A percentile compares a stretch with the other conserved stretches of the same genome.
These are phyloP conservation scores for Lepus oiostolus DNA, from an alignment of 2,797 vertebrate genomes.

Conservation along the genomic window DNA sequence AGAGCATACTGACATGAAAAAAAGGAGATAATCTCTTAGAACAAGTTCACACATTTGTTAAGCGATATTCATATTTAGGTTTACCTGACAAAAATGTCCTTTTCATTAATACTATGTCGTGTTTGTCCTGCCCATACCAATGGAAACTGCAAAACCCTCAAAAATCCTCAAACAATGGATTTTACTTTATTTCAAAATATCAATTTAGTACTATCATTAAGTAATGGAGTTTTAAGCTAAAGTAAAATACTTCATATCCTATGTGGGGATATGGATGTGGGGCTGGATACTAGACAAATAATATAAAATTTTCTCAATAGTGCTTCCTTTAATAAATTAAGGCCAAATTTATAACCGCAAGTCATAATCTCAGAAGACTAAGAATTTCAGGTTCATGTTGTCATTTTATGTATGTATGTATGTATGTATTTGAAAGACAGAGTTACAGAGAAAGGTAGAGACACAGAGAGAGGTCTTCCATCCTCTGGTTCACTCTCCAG, in stretches of 20 bases:
- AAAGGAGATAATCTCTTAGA: background rate
- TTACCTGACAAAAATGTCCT: background rate
- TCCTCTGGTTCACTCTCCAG: no score
- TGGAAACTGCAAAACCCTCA: background rate
- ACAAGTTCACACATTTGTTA: background rate
- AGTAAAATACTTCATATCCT: background rate
- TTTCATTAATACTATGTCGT: slow-evolving; percentile 18
- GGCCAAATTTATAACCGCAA: background rate
- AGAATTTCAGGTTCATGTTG: background rate
- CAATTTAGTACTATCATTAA: background rate
- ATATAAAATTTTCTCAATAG: slow-evolving; percentile 12
- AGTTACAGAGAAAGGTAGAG: no score
- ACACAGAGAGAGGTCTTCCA: no score
- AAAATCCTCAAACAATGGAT: background rate
- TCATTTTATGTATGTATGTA: background rate
- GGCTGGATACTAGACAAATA: slow-evolving; percentile 10
- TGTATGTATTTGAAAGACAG: no score
- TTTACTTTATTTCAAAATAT: slow-evolving; percentile 54
- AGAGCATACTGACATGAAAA: background rate
- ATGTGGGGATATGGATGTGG: background rate
- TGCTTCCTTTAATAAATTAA: background rate
- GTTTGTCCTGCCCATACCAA: background rate
- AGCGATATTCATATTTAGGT: background rate
- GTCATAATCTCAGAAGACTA: background rate
- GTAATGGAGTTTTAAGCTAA: slow-evolving; percentile 33